Evolutionary conservation across 1,140 invertebrate species (phyloP), one percentile per base, ranked within the genome.

Genomic region (Drosophila sproati): DNA sequence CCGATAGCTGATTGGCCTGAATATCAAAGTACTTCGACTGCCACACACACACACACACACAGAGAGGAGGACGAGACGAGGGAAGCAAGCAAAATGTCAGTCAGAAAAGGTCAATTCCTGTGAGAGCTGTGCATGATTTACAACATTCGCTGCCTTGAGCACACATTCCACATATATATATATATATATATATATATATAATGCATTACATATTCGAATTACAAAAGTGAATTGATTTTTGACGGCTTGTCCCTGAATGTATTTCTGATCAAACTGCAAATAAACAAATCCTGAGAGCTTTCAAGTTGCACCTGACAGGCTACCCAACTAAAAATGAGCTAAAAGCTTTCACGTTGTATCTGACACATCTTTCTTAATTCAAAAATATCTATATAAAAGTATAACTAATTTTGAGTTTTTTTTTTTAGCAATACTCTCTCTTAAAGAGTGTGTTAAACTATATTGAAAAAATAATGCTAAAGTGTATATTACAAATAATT

Each of bases 1-100:
- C 92, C 82, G 92, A 92, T 59, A 93, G 80, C 74, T 93, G 92
- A 80, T 93, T 92, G 67, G 92, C 92, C 91, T 92, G 91, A 59
- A 93, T 87, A 73, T 88, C 89, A 77, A 91, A 93, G 82, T 91
- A 92, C 78, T 92, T 92, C 52, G 91, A 91, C 91, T 92, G 73
- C 52, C 71, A 12, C 35, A 10, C 10, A 6, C 5, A 41, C 39
- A 41, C 37, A 7, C 68, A n/a, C 57, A 47, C 37, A 56, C 29
- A 35, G 35, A 57, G 2, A n/a, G 28, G 28, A 51, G 39, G 7
- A 35, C 31, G 31, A 31, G 4, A 29, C 20, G 51, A 50, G 39
- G 56, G 31, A 39, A 62, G 20, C 47, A 31, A 60, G 37, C 39
- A 43, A 60, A 37, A 60, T 70, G 41, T 75, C 61, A 73, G 51